Evolutionary conservation across 2,797 vertebrate genomes (phyloP), one percentile per base, ranked within the genome.

Genomic region (Lycodopsis pacificus): DNA sequence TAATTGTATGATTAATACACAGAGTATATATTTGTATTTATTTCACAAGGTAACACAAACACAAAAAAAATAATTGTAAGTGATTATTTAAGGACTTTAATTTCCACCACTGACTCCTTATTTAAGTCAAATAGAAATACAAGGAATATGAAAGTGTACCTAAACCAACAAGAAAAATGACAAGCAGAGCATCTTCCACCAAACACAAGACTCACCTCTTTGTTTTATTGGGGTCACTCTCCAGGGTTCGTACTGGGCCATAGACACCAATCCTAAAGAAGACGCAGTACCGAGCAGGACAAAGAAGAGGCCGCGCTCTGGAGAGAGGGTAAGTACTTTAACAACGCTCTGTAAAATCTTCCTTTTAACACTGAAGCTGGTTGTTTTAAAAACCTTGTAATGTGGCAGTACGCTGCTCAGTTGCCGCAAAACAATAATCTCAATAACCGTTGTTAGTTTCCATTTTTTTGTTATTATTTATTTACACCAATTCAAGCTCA

Each of bases 241-340:
- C 11, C 88, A 97, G 96, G 96, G 96, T 63, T 97, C 96, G 57
- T 97, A 97, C 81, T 97, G 96, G 96, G 96, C 96, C 86, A 97
- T 97, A 87, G 96, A 97, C 93, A 96, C 95, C 88, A 97, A 96
- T 90, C 96, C 96, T 87, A 97, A 97, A 91, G 96, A 97, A 90
- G 96, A 97, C 86, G 72, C 94, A 0, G 91, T 96, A 76, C 96
- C 96, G 86, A 95, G 96, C 87, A 94, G 96, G 91, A 96, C 96
- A 80, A 97, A 97, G 94, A 97, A 97, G 93, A 96, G 96, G 82
- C 95, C 96, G 1, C 95, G 96, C 79, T 97, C 96, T 85, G 96
- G 96, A 88, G 96, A 97, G 91, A 94, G 96, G 92, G 96, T 97
- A 89, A 90, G 90, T 78, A 59, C 9, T 49, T 3, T 17, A n/a